A percentile compares a stretch with the other conserved stretches of the same genome.
phyloP scores from a whole-genome alignment of 2,113 vertebrate genomes.

The Periophthalmus modestus region DNA sequence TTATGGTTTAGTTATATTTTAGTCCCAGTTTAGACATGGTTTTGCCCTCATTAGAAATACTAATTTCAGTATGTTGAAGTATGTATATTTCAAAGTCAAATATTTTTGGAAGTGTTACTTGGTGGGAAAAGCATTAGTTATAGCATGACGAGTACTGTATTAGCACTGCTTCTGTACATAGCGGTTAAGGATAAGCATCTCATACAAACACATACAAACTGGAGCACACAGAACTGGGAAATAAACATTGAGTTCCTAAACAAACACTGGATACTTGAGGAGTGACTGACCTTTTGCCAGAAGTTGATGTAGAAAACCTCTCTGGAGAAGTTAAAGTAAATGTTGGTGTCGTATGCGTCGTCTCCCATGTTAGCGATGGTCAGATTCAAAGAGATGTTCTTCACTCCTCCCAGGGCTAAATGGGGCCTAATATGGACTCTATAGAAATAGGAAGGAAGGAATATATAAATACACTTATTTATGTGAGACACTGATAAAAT shows the following conservation, averaged over 20 bases:
- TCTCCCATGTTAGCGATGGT: conserved; percentile 92
- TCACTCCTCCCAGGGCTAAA: conserved; percentile 92
- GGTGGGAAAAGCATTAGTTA: neutral
- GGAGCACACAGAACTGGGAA: conserved; percentile 13
- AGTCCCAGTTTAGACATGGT: neutral
- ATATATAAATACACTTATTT: neutral
- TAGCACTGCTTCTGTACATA: conserved; percentile 7
- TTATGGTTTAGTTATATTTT: neutral
- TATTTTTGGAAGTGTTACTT: neutral
- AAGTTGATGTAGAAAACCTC: conserved; percentile 99
- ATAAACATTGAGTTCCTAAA: conserved; percentile 41
- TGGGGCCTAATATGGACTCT: conserved; percentile 81
- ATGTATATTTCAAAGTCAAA: neutral
- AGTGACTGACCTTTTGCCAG: conserved; percentile 91
- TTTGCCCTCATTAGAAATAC: neutral
- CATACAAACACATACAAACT: conserved; percentile 8
- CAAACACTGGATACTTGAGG: conserved; percentile 29
- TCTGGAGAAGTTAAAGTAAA: conserved; percentile 93
- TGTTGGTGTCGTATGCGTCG: conserved; percentile 94
- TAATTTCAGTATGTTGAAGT: neutral
- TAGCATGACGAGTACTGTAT: neutral
- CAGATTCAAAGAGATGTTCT: conserved; percentile 92
- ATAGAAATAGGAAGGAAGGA: conserved; percentile 27
- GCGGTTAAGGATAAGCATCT: neutral
- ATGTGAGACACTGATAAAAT: neutral